phyloP scores from a whole-genome alignment of 2,113 vertebrate species.

The Erythrocercus mccallii region DNA sequence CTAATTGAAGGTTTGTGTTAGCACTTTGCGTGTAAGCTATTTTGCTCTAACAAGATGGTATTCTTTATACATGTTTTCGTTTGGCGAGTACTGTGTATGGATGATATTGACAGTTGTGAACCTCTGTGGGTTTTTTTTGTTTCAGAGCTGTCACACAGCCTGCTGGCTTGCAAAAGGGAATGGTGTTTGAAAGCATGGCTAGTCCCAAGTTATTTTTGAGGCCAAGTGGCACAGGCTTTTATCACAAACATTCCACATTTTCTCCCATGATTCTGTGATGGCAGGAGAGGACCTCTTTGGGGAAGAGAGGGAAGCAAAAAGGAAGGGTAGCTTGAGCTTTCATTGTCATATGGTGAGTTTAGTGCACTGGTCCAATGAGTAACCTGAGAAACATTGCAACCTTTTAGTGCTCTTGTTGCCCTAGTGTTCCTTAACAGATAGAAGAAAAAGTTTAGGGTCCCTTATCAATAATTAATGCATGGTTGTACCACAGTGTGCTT shows the following conservation, averaged over 20 bases:
- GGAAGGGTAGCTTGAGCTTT: background rate
- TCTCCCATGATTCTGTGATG: background rate
- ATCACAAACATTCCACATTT: fast-evolving
- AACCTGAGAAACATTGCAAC: background rate
- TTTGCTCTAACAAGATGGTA: background rate
- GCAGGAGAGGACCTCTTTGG: background rate
- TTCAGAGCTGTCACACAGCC: background rate
- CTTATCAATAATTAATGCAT: background rate
- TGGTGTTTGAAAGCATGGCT: background rate
- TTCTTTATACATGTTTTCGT: background rate
- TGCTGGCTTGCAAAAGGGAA: background rate
- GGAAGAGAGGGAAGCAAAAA: background rate
- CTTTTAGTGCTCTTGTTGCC: background rate
- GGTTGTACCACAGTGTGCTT: background rate
- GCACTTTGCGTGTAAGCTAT: background rate
- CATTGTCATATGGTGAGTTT: background rate
- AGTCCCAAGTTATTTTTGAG: background rate
- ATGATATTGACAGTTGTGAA: background rate
- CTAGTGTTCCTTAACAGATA: background rate
- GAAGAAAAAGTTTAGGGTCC: background rate
- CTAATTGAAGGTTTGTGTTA: background rate
- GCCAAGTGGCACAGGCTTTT: fast-evolving
- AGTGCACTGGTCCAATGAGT: fast-evolving
- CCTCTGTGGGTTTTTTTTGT: background rate
- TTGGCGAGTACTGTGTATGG: background rate